Conservation (phyloP, 2,113 vertebrate genomes). For the Pteruthius melanotis region DNA sequence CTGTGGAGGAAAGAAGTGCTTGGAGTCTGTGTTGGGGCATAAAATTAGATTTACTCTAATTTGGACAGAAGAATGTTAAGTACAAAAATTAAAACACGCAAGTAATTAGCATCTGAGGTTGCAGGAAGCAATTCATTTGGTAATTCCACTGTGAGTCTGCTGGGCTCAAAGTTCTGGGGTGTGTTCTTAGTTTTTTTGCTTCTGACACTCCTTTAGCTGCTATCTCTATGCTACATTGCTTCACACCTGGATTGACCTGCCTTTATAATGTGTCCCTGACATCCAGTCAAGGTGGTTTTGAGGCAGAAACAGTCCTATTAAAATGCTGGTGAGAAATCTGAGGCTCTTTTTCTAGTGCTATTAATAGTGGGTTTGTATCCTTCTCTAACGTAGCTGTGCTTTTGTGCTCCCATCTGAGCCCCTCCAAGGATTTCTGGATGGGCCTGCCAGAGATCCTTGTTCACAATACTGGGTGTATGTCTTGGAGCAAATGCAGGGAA, state of each 20-base stretch:
- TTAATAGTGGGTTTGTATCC: background rate
- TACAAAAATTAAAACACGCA: background rate
- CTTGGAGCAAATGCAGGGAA: background rate
- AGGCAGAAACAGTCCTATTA: background rate
- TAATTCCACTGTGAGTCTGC: background rate
- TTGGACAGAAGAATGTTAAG: background rate
- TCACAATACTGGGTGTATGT: background rate
- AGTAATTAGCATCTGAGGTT: background rate
- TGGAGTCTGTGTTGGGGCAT: background rate
- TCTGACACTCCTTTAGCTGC: background rate
- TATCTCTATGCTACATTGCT: background rate
- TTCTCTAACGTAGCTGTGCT: background rate
- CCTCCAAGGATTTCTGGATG: background rate
- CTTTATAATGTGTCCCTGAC: background rate
- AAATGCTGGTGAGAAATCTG: background rate
- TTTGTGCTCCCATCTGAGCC: background rate
- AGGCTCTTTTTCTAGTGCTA: background rate
- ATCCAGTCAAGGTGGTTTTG: background rate
- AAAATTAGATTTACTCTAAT: background rate
- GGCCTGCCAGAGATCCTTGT: background rate
- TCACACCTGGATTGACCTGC: slow-evolving; percentile 15
- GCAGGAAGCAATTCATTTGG: background rate
- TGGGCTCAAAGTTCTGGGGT: background rate
- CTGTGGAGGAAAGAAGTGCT: background rate
- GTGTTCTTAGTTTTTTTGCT: background rate